A percentile compares a stretch with the other conserved stretches of the same genome.
These are phyloP conservation scores for Myathropa florea DNA, from an alignment of 2,888 invertebrate genomes.

Conservation along the genomic window DNA sequence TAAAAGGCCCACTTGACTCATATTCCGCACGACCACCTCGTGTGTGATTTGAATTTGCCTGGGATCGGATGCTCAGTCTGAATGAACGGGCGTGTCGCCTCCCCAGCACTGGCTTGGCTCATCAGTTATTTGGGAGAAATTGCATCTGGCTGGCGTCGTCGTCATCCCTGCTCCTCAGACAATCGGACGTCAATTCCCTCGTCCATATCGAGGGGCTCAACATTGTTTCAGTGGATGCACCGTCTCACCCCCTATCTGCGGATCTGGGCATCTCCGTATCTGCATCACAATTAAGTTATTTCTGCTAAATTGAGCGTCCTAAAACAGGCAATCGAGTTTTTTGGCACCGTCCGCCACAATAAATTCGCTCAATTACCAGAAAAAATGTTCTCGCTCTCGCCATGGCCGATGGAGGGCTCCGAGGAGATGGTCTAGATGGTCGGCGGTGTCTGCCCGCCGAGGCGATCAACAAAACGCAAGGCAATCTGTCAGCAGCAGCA, in stretches of 20 bases:
- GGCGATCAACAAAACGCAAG: neutral
- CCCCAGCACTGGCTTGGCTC: neutral
- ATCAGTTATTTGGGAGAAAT: neutral
- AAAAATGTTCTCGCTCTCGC: constrained; percentile 33
- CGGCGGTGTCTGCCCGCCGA: neutral
- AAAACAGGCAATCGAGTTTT: constrained; percentile 18
- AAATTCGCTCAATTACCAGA: constrained; percentile 56
- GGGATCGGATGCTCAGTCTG: no score
- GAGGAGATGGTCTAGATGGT: no score
- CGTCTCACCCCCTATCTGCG: neutral
- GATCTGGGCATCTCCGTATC: neutral
- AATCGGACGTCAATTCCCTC: constrained; percentile 53
- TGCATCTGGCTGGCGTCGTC: neutral
- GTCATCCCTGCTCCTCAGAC: constrained; percentile 25
- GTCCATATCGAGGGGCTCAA: neutral
- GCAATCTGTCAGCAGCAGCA: constrained; percentile 32
- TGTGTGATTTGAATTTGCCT: no score
- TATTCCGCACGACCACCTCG: neutral
- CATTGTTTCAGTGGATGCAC: neutral
- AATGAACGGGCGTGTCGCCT: neutral
- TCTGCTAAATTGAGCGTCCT: constrained; percentile 44
- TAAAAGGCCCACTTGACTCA: neutral
- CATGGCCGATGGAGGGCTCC: neutral
- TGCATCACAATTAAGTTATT: constrained; percentile 21
- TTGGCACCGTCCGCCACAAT: constrained; percentile 41